Evolutionary conservation across 2,797 vertebrate genomes (phyloP).

Genomic region (Enteromius fasciolatus): DNA sequence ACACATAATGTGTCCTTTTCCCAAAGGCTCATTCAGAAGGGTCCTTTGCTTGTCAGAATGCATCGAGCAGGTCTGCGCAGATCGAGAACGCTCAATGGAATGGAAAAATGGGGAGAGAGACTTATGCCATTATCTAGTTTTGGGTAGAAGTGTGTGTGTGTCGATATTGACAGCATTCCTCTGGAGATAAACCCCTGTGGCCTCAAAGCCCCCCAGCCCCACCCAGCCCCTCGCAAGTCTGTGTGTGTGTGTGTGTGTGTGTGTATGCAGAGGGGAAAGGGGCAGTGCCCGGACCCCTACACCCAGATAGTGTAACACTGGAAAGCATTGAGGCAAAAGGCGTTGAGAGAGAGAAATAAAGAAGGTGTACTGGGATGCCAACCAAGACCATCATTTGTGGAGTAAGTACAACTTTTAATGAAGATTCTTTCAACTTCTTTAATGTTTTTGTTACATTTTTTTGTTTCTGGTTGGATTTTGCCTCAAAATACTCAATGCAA

Average conservation of each 20-base stretch:
- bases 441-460: background rate
- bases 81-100: constrained; percentile 65
- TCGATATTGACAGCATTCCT: constrained; percentile 81
- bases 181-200: constrained; percentile 78
- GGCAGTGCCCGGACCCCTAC: constrained; percentile 66
- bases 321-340: constrained; percentile 25
- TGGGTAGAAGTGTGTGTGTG: constrained; percentile 74
- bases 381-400: constrained; percentile 47
- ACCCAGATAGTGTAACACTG: constrained; percentile 72
- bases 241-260: constrained; percentile 60
- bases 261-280: constrained; percentile 46
- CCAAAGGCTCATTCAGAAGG: constrained; percentile 44
- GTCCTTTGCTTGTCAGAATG: constrained; percentile 76
- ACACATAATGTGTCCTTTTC: constrained; percentile 67
- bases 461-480: background rate
- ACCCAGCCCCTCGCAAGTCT: constrained; percentile 49
- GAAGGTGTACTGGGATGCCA: constrained; percentile 55
- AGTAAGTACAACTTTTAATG: constrained; percentile 50
- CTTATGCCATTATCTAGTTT: constrained; percentile 61
- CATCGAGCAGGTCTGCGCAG: constrained; percentile 69
- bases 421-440: background rate
- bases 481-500: background rate
- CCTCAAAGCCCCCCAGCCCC: constrained; percentile 65
- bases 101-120: constrained; percentile 42
- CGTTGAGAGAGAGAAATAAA: constrained; percentile 59